Evolutionary conservation across 2,113 vertebrate genomes (phyloP), one percentile per base, ranked within the genome.

Genomic region (Fregetta grallaria): DNA sequence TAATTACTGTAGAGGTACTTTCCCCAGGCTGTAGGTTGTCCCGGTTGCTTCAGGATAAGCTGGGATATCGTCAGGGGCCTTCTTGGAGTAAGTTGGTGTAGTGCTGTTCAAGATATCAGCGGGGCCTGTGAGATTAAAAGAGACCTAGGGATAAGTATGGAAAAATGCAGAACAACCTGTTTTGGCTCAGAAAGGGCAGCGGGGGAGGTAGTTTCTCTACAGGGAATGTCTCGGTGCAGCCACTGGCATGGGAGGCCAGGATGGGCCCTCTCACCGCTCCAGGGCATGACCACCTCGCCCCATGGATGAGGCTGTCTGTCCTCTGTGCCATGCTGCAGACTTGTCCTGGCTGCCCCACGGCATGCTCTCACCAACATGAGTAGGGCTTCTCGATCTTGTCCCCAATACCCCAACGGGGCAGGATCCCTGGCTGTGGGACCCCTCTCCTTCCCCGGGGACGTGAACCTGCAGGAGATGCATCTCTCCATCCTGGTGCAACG

Each of bases 261-360:
- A 1, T 10, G 6, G 8, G 5, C 15, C 20, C 3, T 65, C n/a
- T 86, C 32, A 9, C 3, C 0, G 0, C n/a, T 22, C 25, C 6
- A 3, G 29, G 9, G 10, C 20, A 32, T 0, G 2, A 34, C 62
- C 22, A 34, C 23, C 16, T 7, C 0, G 0, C 16, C 56, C 63
- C 23, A 1, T 1, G 49, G 68, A 6, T 26, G n/a, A 36, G 21
- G 50, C 66, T 65, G 13, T 8, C 56, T 65, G 50, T 56, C 40
- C 32, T 50, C 27, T 36, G 66, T n/a, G 55, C 55, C 34, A 3
- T 6, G 61, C 32, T 42, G 15, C 10, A 34, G 34, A 4, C 20
- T 18, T 18, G 32, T 44, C 8, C 30, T 50, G 32, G 13, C 32
- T 73, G 55, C 40, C 66, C 3, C 40, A 22, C n/a, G 36, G 7